A percentile compares a stretch with the other conserved stretches of the same genome.
These are phyloP conservation scores for Gavialis gangeticus DNA, from an alignment of 2,113 vertebrate species.

Conservation along the genomic window DNA sequence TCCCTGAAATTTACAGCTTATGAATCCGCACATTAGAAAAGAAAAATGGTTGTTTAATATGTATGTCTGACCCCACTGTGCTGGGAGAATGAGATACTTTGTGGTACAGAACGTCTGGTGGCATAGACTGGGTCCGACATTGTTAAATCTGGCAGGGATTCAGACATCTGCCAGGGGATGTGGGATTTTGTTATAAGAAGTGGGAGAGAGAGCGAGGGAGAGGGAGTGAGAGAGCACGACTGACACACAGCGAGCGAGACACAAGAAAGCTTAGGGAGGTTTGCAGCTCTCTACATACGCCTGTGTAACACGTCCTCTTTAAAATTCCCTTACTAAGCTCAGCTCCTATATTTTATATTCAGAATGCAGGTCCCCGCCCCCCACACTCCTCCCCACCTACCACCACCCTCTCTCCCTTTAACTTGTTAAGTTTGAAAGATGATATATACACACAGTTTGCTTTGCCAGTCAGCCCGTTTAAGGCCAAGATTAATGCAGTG, in stretches of 20 bases:
- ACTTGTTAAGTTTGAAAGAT: constrained; percentile 82
- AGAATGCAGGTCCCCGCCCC: constrained; percentile 33
- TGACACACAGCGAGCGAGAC: not conserved
- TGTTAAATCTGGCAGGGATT: constrained; percentile 15
- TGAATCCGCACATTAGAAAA: not conserved
- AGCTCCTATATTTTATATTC: constrained; percentile 58
- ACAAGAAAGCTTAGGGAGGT: not conserved
- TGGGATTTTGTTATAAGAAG: constrained; percentile 38
- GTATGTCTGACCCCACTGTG: not conserved
- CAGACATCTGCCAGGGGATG: constrained; percentile 47
- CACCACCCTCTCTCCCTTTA: constrained; percentile 32
- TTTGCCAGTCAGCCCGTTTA: constrained; percentile 85
- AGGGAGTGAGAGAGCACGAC: too few species aligned
- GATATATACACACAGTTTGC: constrained; percentile 77
- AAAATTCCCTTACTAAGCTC: constrained; percentile 63
- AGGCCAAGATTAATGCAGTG: constrained; percentile 90
- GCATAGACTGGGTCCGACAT: constrained; percentile 7
- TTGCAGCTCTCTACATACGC: not conserved
- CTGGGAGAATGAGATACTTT: not conserved
- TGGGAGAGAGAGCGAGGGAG: not conserved
- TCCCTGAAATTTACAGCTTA: not conserved
- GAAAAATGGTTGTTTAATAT: not conserved
- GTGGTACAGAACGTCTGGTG: not conserved
- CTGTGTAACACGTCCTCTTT: constrained; percentile 38
- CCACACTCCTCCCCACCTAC: not conserved